Base-by-base conservation (phyloP, 2,113 vertebrate species). In the Mus pahari region DNA sequence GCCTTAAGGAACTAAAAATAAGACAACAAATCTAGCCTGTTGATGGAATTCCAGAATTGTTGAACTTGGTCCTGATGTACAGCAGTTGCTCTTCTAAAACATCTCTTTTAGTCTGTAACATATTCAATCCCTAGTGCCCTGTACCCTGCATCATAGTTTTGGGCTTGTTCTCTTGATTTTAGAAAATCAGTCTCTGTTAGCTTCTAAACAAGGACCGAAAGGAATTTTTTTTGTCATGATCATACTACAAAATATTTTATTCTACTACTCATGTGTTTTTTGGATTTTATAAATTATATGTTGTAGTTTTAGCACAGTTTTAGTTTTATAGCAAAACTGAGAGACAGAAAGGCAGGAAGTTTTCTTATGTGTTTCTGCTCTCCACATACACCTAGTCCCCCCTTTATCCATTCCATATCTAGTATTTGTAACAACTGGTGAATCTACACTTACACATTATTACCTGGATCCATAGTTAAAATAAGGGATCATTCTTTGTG, bases 211-310 rank as follows among this genome's bases (percentile, higher is more conserved):
- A 28, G 20, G 4, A 42, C 22, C 55, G n/a, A 86, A 50, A 13
- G 36, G 17, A 64, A 7, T 68, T 31, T 1, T 7, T 92, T 91
- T 75, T 91, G 8, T 5, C 31, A 31, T 33, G 87, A 86, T 58
- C 55, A 79, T 48, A 9, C 39, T 36, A 33, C 77, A 82, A 95
- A 86, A 81, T 81, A 89, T 28, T 95, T 60, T 88, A 36, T 53
- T 75, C 39, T 68, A 31, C 3, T 86, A 3, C n/a, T 68, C 20
- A 11, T 62, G n/a, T 77, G 9, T 70, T 9, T 79, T 82, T 3
- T 55, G 6, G 36, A 31, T 48, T 78, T 79, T 66, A 42, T 55
- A 82, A 70, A 70, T 31, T 53, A 70, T 82, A 45, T 26, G 11
- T 48, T 75, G 74, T 28, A 45, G 5, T 58, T 82, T 39, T 53